A percentile compares a stretch with the other conserved stretches of the same genome.
Conservation (phyloP, 2,797 vertebrate genomes). For the Acropternis orthonyx region DNA sequence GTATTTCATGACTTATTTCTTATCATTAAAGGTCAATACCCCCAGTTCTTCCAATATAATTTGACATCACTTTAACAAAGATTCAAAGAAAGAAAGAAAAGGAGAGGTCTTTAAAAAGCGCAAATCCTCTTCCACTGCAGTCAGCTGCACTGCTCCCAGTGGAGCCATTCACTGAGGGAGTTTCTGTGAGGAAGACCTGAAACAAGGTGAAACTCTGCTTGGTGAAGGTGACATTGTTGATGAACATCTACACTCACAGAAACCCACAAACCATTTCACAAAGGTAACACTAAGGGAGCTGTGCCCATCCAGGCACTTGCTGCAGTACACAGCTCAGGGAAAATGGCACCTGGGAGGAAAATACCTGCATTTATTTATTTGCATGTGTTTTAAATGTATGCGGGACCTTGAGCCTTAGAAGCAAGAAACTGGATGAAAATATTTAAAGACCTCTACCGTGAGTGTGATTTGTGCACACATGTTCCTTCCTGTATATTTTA, state of each 20-base stretch:
- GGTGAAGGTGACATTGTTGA: background rate
- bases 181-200: background rate
- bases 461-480: fast-evolving
- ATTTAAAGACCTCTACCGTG: background rate
- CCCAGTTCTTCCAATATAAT: background rate
- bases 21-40: background rate
- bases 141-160: background rate
- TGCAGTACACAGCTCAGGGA: background rate
- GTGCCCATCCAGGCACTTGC: fast-evolving
- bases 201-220: background rate
- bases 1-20: background rate
- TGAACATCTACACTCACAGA: background rate
- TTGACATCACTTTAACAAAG: background rate
- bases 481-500: background rate
- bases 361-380: background rate
- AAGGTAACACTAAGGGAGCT: background rate
- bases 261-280: background rate
- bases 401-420: background rate
- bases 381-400: background rate
- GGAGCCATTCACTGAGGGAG: background rate
- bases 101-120: background rate
- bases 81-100: background rate
- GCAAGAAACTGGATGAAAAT: background rate
- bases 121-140: background rate
- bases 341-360: background rate